Conservation (phyloP, 2,113 vertebrate species). For the Mesitornis unicolor region DNA sequence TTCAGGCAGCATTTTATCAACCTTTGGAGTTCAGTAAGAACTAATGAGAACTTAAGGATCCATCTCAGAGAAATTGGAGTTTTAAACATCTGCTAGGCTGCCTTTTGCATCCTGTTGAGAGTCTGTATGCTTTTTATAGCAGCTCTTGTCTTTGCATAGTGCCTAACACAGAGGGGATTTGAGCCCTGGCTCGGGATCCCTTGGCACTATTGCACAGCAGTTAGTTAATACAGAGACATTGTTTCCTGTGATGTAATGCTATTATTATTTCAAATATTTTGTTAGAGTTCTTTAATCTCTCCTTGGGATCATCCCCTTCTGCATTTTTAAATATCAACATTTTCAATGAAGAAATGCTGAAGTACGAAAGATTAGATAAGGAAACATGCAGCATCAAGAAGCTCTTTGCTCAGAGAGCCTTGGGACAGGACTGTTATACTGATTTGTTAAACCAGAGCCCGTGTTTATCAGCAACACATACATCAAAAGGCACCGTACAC, state of each 20-base stretch:
- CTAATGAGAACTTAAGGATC: background rate
- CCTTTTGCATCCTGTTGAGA: background rate
- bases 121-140: background rate
- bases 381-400: background rate
- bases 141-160: background rate
- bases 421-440: background rate
- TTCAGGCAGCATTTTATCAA: background rate
- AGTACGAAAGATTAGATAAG: conserved; percentile 13
- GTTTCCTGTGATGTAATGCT: background rate
- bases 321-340: background rate
- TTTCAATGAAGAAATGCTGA: background rate
- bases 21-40: background rate
- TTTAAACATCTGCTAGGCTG: background rate
- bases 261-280: background rate
- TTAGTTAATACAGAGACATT: background rate
- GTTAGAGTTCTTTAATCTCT: background rate
- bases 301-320: background rate
- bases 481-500: background rate
- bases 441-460: conserved; percentile 10
- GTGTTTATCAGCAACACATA: background rate
- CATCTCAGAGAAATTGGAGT: background rate
- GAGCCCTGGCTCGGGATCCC: background rate
- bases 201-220: background rate
- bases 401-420: background rate
- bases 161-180: background rate